Evolutionary conservation across 2,113 vertebrate genomes (phyloP), one percentile per base, ranked within the genome.

Genomic region (Oophaga pumilio): DNA sequence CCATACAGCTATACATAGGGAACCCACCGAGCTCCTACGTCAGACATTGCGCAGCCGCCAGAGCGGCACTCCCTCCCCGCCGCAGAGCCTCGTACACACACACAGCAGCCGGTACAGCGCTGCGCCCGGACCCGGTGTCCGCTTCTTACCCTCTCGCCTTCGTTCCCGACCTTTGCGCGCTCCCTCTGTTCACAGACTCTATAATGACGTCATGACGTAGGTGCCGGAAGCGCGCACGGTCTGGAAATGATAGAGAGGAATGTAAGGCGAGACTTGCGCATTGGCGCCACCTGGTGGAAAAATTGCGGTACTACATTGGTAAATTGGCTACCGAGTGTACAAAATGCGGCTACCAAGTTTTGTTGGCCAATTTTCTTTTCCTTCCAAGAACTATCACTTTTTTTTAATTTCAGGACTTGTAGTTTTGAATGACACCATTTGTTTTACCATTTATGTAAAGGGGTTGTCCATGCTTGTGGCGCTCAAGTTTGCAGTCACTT

Each of bases 81-180:
- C 12, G 2, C 76, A 9, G 12, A 79, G 22, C 11, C 49, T n/a
- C 10, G 18, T 14, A 9, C n/a, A 28, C 14, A 17, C 49, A 18
- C 71, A 28, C 14, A 1, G 3, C 26, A 15, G 69, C 14, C 8
- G n/a, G 10, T 13, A 53, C 18, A 18, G 5, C 33, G 6, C 18
- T 10, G 8, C 5, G 14, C 22, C 49, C 49, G 49, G 49, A 22
- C 43, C 43, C 18, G 20, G 49, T n/a, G 15, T 8, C n/a, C 53
- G 76, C 20, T 56, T 79, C 76, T 59, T 17, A 79, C 76, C 76
- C 53, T 24, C 76, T 59, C 18, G 52, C 59, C 76, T 57, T n/a
- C 52, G 76, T n/a, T 56, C 50, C n/a, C 71, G 71, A 33, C 0
- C 18, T 20, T 1, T 56, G 76, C 76, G 76, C 76, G 76, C 50